Conservation (phyloP, 2,113 vertebrate genomes). For the Phainopepla nitens region DNA sequence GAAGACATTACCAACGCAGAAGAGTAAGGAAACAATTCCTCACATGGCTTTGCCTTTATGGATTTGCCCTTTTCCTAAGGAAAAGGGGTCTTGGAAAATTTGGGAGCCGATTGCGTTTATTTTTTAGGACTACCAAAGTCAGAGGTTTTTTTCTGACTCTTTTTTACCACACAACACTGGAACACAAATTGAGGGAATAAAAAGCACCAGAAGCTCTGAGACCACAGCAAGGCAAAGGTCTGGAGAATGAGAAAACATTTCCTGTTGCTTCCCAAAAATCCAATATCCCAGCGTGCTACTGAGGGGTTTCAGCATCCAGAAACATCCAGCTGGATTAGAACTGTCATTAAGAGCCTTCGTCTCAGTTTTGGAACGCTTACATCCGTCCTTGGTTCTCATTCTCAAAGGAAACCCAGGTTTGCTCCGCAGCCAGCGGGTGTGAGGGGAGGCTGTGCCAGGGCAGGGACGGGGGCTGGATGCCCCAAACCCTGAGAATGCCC, state of each 20-base stretch:
- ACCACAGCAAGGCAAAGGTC: not conserved
- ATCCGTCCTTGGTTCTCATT: not conserved
- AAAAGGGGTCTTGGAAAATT: not conserved
- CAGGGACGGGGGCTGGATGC: not conserved
- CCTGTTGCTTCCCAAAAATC: not conserved
- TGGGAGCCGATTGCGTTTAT: not conserved
- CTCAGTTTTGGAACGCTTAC: not conserved
- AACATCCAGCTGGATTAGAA: not conserved
- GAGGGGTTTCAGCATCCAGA: not conserved
- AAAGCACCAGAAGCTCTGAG: conserved; percentile 16
- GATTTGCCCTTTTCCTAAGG: not conserved
- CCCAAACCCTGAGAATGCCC: not conserved
- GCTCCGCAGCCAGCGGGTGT: not conserved
- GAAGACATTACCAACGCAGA: not conserved
- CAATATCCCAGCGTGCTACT: not conserved
- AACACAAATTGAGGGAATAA: conserved; percentile 19
- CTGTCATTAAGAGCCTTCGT: not conserved
- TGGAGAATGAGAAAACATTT: not conserved
- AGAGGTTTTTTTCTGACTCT: not conserved
- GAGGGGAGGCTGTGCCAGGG: not conserved
- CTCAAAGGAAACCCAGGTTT: not conserved
- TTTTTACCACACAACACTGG: not conserved
- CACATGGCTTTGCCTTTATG: not conserved
- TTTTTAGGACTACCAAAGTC: not conserved
- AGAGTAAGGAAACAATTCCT: not conserved